Evolutionary conservation across 2,113 vertebrate species (phyloP).

Genomic region (Callorhinus ursinus): DNA sequence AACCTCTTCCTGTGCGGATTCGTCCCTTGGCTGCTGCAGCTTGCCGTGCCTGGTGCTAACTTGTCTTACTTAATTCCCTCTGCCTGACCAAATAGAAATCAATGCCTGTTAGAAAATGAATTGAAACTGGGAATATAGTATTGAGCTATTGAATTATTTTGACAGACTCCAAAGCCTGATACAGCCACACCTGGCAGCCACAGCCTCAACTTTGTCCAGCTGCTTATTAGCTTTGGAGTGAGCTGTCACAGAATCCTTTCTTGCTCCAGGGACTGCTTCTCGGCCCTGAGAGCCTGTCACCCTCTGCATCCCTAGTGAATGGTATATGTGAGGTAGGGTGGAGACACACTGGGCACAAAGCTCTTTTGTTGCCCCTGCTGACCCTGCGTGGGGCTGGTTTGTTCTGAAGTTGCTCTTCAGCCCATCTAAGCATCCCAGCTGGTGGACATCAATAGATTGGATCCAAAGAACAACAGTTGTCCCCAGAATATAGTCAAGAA

Average conservation of each 20-base stretch:
- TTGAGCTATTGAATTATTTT: conserved; percentile 27
- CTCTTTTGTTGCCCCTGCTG: not conserved
- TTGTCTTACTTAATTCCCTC: not conserved
- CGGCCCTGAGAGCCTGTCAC: not conserved
- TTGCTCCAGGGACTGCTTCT: not conserved
- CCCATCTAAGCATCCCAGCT: rapidly evolving
- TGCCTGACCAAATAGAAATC: not conserved
- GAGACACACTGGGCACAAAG: not conserved
- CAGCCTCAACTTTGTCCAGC: not conserved
- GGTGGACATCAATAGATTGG: not conserved
- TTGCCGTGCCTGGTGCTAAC: no score
- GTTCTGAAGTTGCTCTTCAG: not conserved
- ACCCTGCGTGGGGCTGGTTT: not conserved
- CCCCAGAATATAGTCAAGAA: not conserved
- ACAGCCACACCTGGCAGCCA: not conserved
- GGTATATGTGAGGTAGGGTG: not conserved
- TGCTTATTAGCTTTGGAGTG: not conserved
- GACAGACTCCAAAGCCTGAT: not conserved
- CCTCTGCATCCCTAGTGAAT: rapidly evolving
- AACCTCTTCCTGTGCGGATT: not conserved
- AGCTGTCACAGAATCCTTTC: not conserved
- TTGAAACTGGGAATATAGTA: not conserved
- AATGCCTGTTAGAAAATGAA: not conserved
- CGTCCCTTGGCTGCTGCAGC: not conserved
- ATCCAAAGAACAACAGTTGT: not conserved